Conservation (phyloP, 92 coral and sea anemone species). For the Phenganax subtilis region DNA sequence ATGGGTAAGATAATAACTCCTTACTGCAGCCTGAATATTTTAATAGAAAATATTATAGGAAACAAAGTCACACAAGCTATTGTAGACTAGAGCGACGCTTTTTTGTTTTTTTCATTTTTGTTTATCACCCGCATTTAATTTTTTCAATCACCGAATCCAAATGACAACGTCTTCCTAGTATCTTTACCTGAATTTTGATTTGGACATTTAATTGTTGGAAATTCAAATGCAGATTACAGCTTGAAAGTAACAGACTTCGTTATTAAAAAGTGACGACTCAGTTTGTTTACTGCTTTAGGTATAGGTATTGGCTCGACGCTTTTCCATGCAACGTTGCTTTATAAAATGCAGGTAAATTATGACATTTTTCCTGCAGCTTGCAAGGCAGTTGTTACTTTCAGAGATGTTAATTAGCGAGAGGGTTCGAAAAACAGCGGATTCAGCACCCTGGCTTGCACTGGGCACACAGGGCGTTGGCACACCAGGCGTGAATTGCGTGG, state of each 20-base stretch:
- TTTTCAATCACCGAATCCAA: too few relatives aligned
- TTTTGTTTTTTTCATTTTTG: too few relatives aligned
- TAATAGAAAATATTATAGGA: neutral
- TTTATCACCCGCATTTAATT: too few relatives aligned
- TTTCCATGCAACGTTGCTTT: constrained; percentile 88
- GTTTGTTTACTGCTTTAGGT: constrained; percentile 49
- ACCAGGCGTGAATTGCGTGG: too few relatives aligned
- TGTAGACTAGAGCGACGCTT: too few relatives aligned
- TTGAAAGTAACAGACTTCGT: neutral
- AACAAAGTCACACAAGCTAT: neutral
- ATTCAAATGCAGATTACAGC: neutral
- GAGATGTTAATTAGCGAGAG: too few relatives aligned
- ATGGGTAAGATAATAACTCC: constrained; percentile 53
- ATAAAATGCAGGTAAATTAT: constrained; percentile 86
- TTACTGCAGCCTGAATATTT: neutral
- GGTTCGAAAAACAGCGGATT: too few relatives aligned
- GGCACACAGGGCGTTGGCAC: too few relatives aligned
- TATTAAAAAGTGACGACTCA: neutral
- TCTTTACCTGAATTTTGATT: too few relatives aligned
- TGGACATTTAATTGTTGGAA: neutral
- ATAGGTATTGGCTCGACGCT: constrained; percentile 85
- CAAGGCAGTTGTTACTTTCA: neutral
- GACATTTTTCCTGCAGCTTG: neutral
- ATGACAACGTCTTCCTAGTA: too few relatives aligned
- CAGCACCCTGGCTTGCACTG: too few relatives aligned